Conservation (phyloP, 2,888 invertebrate genomes). For the Acleris holmiana region DNA sequence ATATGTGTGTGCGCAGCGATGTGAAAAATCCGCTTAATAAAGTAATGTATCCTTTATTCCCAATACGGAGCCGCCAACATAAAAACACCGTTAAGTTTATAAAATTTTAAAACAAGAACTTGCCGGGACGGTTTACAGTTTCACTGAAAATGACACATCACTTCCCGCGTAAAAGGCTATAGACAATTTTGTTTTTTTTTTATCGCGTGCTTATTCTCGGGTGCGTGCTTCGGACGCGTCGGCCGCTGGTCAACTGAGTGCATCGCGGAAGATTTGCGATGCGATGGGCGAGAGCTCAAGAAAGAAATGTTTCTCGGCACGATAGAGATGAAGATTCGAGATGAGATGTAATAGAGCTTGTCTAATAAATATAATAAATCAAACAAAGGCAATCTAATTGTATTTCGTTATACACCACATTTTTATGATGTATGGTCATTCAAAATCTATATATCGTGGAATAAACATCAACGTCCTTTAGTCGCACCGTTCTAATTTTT, state of each 20-base stretch:
- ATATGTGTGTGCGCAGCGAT: constrained; percentile 40
- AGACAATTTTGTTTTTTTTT: constrained; percentile 48
- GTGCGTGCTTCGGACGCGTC: constrained; percentile 66
- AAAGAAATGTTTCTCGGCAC: constrained; percentile 7
- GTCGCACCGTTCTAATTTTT: too few relatives aligned
- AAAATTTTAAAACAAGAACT: constrained; percentile 35
- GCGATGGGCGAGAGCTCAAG: constrained; percentile 40
- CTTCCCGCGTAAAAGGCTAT: constrained; percentile 44
- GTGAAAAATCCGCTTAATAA: constrained; percentile 45
- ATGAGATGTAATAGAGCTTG: too few relatives aligned
- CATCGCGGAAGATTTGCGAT: constrained; percentile 48
- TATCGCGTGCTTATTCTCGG: constrained; percentile 51
- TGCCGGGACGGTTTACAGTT: constrained; percentile 35
- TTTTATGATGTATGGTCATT: too few relatives aligned
- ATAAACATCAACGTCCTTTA: too few relatives aligned
- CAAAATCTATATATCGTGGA: too few relatives aligned
- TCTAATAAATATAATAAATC: too few relatives aligned
- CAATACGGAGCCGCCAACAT: constrained; percentile 23
- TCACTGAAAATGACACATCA: constrained; percentile 47
- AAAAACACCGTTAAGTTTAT: constrained; percentile 42
- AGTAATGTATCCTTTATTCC: constrained; percentile 40
- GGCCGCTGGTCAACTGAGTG: constrained; percentile 79
- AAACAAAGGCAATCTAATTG: too few relatives aligned
- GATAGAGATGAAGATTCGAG: too few relatives aligned
- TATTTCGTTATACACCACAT: too few relatives aligned